Evolutionary conservation across 2,888 invertebrate genomes (phyloP).

Genomic region (Elegia similella): DNA sequence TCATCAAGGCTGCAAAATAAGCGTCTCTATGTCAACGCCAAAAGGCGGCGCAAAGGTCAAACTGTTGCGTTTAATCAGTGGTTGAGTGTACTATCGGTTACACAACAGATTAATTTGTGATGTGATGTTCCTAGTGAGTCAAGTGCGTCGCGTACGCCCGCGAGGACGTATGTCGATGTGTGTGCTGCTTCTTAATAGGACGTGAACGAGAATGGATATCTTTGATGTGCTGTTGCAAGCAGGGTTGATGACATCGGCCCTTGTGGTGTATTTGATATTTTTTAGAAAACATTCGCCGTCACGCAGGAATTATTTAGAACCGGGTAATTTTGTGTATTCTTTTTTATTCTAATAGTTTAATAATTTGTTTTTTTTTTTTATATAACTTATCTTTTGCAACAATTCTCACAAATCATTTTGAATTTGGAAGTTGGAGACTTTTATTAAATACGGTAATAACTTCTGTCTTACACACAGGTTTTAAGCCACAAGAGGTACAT

Average conservation of each 20-base stretch:
- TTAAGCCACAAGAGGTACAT: too few species aligned
- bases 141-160: background rate
- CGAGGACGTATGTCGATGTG: background rate
- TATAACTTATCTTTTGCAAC: too few species aligned
- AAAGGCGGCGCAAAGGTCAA: background rate
- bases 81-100: background rate
- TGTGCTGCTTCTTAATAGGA: background rate
- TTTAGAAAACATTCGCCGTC: slow-evolving; percentile 40
- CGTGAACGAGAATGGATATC: slow-evolving; percentile 47
- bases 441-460: too few species aligned
- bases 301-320: slow-evolving; percentile 46
- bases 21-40: background rate
- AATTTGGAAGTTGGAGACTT: too few species aligned
- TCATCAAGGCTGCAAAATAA: background rate
- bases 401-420: too few species aligned
- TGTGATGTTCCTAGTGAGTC: background rate
- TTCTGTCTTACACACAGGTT: too few species aligned
- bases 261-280: slow-evolving; percentile 60
- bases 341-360: slow-evolving; percentile 4
- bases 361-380: too few species aligned
- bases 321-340: too few species aligned
- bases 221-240: slow-evolving; percentile 57
- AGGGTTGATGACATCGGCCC: slow-evolving; percentile 53
- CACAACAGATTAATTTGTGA: slow-evolving; percentile 9
- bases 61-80: background rate